Evolutionary conservation across 2,797 vertebrate genomes (phyloP), one percentile per base, ranked within the genome.

Genomic region (Tenualosa ilisha): DNA sequence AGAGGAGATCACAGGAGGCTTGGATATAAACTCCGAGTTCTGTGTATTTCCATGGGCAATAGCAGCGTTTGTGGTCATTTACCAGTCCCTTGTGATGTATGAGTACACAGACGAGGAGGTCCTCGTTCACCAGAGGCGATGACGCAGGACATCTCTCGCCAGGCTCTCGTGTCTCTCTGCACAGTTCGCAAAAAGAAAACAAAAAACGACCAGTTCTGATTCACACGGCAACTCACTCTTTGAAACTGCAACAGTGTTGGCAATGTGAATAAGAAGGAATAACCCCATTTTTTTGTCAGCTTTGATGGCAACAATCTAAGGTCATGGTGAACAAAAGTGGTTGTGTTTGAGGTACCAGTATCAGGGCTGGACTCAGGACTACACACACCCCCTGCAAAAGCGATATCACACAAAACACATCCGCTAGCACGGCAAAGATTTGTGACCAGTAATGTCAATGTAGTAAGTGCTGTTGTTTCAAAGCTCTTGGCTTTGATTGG

Each of bases 21-120:
- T 43, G 15, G 37, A 20, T 79, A 79, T 20, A 79, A 46, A 79
- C 37, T 79, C 15, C 2, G 68, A 22, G 15, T 22, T 43, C 5
- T 8, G 26, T 72, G 65, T 79, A 40, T 79, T 79, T 40, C 46
- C 40, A 79, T 6, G 6, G 37, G 72, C 43, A 46, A 7, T 79
- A 79, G 72, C 72, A 79, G 72, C 72, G 40, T 20, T 79, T 79
- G 40, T 79, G 40, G 72, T 79, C 72, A 46, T 43, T 46, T 17
- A 11, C 46, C 40, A 79, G 20, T 46, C 37, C 43, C 7, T 46
- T 6, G 72, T 79, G 40, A 46, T 43, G 1, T 17, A 12, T 37
- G 68, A 72, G 31, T 40, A 40, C 68, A 46, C 40, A 46, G 20
- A 46, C 20, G 2, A 40, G 72, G 15, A 46, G 72, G 72, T 46